phyloP scores from a whole-genome alignment of 2,113 vertebrate species.

The Chaetorhynchus papuensis region DNA sequence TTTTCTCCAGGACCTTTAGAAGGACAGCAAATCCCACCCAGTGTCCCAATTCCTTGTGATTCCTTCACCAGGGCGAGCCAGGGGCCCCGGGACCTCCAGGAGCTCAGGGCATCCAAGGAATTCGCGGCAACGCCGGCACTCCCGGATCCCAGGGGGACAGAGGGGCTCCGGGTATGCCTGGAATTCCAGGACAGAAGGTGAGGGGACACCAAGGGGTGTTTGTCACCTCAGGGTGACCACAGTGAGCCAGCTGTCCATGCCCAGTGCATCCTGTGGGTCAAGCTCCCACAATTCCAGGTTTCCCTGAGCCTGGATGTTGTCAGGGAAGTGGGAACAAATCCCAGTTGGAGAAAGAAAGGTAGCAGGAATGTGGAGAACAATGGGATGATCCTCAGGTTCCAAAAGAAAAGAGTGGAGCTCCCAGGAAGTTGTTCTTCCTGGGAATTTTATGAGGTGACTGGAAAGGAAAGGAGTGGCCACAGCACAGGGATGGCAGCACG shows the following conservation, averaged over 20 bases:
- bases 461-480: not conserved
- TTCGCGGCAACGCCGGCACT: constrained; percentile 76
- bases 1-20: not conserved
- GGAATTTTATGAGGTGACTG: not conserved
- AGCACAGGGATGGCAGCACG: rapidly evolving
- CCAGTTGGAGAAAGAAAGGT: not conserved
- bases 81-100: constrained; percentile 80
- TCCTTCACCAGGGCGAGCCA: constrained; percentile 78
- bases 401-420: not conserved
- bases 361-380: rapidly evolving
- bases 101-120: constrained; percentile 86
- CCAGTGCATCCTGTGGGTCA: not conserved
- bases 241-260: rapidly evolving
- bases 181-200: constrained; percentile 78
- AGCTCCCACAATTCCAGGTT: not conserved
- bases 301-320: not conserved
- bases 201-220: not conserved
- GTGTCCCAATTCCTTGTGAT: not conserved
- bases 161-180: constrained; percentile 73
- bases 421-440: not conserved
- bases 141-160: constrained; percentile 76
- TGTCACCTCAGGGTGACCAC: not conserved
- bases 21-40: not conserved
- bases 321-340: not conserved
- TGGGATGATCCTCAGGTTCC: not conserved